These are phyloP conservation scores for Nothocercus nigrocapillus DNA, from an alignment of 2,113 vertebrate genomes.

Conservation along the genomic window DNA sequence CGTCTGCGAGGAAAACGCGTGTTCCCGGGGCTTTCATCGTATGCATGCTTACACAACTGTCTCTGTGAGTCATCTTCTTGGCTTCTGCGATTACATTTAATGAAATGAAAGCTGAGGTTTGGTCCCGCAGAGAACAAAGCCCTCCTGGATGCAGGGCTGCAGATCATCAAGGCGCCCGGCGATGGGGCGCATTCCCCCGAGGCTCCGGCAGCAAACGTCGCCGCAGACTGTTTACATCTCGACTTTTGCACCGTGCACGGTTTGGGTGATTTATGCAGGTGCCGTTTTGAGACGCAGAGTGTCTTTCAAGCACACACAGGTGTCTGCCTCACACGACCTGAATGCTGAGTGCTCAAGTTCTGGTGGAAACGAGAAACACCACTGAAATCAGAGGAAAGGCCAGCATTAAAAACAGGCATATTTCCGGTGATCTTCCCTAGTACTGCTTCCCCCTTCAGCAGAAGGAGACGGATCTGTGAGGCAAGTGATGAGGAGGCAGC, in stretches of 20 bases:
- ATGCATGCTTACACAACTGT: neutral
- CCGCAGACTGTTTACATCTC: fast-evolving
- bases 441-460: neutral
- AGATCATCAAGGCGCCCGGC: fast-evolving
- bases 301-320: neutral
- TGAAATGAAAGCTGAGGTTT: constrained; percentile 40
- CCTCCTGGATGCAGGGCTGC: neutral
- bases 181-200: neutral
- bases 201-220: neutral
- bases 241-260: fast-evolving
- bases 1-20: neutral
- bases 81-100: neutral
- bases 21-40: neutral
- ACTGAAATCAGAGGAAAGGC: neutral
- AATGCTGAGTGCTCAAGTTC: neutral
- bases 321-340: fast-evolving
- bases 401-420: neutral
- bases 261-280: fast-evolving
- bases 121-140: constrained; percentile 44
- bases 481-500: neutral
- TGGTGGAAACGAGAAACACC: neutral
- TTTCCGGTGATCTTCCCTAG: neutral
- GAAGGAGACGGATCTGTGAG: neutral
- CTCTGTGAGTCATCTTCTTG: constrained; percentile 19
- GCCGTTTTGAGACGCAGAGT: neutral